phyloP scores from a whole-genome alignment of 2,797 vertebrate genomes.

The Chiloscyllium punctatum region DNA sequence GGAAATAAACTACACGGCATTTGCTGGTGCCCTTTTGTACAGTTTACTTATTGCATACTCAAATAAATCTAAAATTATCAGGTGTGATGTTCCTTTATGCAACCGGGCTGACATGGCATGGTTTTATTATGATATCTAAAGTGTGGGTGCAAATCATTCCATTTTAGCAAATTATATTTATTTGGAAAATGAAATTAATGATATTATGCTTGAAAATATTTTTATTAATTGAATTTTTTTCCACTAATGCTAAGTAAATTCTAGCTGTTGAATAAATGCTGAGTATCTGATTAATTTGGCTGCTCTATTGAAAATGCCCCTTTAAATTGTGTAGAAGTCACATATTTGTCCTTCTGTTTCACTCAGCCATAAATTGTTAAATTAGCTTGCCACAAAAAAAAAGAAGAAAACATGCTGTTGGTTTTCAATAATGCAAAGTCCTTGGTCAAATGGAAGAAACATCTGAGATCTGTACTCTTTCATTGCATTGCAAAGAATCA shows the following conservation, averaged over 20 bases:
- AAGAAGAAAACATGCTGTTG: conserved; percentile 84
- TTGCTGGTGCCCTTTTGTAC: no score
- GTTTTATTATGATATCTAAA: neutral
- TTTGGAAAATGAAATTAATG: neutral
- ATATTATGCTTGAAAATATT: neutral
- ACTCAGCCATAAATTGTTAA: conserved; percentile 76
- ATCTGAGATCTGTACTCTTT: conserved; percentile 47
- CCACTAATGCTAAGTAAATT: neutral
- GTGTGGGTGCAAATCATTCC: neutral
- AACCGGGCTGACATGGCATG: no score
- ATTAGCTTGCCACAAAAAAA: conserved; percentile 77
- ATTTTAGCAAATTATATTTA: neutral
- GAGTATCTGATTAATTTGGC: neutral
- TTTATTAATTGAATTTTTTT: neutral
- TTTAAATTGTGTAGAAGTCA: conserved; percentile 49
- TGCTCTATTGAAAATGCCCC: neutral
- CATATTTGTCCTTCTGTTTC: conserved; percentile 75
- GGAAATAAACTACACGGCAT: no score
- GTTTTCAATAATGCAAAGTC: conserved; percentile 59
- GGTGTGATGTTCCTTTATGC: no score
- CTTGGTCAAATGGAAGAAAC: conserved; percentile 54
- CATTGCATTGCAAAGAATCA: conserved; percentile 41
- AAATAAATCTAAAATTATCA: no score
- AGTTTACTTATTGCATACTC: no score
- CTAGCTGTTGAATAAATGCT: neutral